Conservation (phyloP, 2,113 vertebrate genomes). For the Periophthalmodon schlosseri region DNA sequence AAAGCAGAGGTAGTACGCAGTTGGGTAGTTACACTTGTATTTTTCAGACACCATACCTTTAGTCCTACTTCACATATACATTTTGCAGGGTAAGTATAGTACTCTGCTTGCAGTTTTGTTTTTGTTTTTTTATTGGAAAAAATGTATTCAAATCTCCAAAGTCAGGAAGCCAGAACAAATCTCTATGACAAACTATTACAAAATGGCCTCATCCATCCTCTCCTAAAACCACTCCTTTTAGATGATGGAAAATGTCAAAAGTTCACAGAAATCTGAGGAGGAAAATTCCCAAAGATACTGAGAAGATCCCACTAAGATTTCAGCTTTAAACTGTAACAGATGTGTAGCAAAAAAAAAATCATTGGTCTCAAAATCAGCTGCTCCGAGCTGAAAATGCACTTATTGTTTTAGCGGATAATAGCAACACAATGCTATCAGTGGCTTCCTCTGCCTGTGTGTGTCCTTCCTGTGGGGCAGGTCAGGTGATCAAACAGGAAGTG, state of each 20-base stretch:
- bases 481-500: conserved; percentile 18
- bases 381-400: not conserved
- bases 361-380: not conserved
- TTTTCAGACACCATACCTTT: too few species aligned
- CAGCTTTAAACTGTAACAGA: not conserved
- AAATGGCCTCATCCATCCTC: not conserved
- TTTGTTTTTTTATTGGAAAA: not conserved
- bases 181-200: not conserved
- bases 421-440: conserved; percentile 9
- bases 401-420: conserved; percentile 11
- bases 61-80: too few species aligned
- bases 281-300: conserved; percentile 4
- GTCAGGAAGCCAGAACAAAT: not conserved
- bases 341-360: not conserved
- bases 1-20: not conserved
- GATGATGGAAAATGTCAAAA: conserved; percentile 3
- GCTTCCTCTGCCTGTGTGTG: not conserved
- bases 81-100: too few species aligned
- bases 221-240: not conserved
- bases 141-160: not conserved
- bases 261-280: not conserved
- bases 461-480: conserved; percentile 16
- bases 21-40: too few species aligned
- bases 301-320: not conserved
- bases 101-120: too few species aligned